Evolutionary conservation across 1,140 invertebrate species (phyloP).

Genomic region (Stenopsyche tienmushanensis): DNA sequence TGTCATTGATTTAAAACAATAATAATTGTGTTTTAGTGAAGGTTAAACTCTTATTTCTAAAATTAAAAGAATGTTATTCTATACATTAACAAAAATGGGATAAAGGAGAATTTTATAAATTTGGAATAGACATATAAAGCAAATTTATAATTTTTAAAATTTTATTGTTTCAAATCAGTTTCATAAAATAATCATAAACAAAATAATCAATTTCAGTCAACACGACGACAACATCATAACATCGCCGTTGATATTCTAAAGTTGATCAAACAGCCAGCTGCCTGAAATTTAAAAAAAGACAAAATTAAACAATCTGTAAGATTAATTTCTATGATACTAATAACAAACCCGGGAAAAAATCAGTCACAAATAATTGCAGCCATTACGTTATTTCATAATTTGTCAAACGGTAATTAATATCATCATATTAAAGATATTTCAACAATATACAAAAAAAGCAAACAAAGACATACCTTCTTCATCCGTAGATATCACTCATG

Average conservation of each 20-base stretch:
- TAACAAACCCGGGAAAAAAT: not conserved
- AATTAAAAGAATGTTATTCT: too few relatives aligned
- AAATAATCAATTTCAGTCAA: not conserved
- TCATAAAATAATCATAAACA: not conserved
- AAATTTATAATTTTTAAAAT: too few relatives aligned
- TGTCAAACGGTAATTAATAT: constrained; percentile 43
- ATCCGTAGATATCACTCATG: not conserved
- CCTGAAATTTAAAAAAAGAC: not conserved
- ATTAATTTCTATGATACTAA: not conserved
- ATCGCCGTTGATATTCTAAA: not conserved
- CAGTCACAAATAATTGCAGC: constrained; percentile 41
- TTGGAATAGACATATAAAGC: too few relatives aligned
- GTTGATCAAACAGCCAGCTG: not conserved
- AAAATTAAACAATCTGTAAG: not conserved
- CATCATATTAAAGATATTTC: constrained; percentile 33
- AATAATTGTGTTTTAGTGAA: too few relatives aligned
- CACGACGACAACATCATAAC: not conserved
- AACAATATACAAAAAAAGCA: not conserved
- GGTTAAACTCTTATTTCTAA: too few relatives aligned
- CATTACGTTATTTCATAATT: constrained; percentile 35
- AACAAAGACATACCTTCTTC: not conserved
- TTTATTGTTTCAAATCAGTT: too few relatives aligned
- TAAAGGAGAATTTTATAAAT: too few relatives aligned
- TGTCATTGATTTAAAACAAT: too few relatives aligned
- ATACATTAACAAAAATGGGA: too few relatives aligned